These are phyloP conservation scores for Scophthalmus maximus DNA, from an alignment of 2,113 vertebrate species.

Conservation along the genomic window DNA sequence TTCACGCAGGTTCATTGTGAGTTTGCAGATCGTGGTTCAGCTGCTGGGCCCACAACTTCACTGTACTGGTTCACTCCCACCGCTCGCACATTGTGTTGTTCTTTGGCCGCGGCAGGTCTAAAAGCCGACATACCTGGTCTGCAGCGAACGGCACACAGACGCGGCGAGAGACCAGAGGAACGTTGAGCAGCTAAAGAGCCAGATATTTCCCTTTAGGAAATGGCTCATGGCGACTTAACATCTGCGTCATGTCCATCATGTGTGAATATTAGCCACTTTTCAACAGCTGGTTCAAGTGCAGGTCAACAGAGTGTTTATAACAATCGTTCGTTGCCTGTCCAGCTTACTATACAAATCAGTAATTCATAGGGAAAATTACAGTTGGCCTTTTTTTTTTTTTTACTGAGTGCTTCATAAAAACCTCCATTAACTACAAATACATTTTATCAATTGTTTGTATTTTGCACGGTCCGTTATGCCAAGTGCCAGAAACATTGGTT, in stretches of 20 bases:
- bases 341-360: background rate
- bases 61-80: no score
- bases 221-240: constrained; percentile 7
- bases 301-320: background rate
- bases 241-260: constrained; percentile 16
- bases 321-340: background rate
- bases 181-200: no score
- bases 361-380: background rate
- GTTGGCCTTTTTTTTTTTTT: constrained; percentile 18
- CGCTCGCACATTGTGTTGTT: no score
- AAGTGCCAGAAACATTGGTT: background rate
- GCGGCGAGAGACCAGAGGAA: no score
- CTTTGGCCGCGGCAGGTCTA: no score
- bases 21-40: constrained; percentile 10
- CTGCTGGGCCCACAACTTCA: background rate
- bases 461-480: background rate
- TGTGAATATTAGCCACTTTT: constrained; percentile 6
- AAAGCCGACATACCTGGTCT: no score
- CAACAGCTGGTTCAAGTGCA: constrained; percentile 25
- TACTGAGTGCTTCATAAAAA: background rate
- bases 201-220: no score
- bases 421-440: background rate
- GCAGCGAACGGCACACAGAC: no score
- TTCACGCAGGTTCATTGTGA: no score
- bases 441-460: background rate